Base-by-base conservation (phyloP, 2,113 vertebrate species). In the Pygoscelis antarcticus region DNA sequence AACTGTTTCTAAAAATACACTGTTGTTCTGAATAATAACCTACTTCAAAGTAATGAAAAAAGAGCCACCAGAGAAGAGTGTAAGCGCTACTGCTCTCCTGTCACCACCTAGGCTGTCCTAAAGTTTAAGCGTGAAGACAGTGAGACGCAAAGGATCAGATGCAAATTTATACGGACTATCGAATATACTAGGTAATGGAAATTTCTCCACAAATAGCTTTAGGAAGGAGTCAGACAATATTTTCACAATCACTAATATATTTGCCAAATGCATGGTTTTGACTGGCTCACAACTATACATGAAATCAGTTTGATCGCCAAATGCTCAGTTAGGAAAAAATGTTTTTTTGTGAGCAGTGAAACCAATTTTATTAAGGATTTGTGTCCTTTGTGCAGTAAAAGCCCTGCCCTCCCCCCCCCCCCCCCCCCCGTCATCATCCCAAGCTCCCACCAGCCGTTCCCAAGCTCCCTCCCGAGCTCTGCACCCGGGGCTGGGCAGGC, bases 1-100 rank as follows among this genome's bases (percentile, higher is more conserved):
- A 89, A 36, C 20, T 30, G 40, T 25, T 91, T 87, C 96, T 79
- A 95, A 96, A 94, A 94, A 85, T 79, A 96, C 32, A 32, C 49
- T 18, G 34, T 23, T 81, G 34, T 54, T 85, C 61, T 85, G 57
- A 95, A 46, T 55, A 84, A 71, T 11, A 78, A 85, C 38, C 81
- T 58, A 54, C 77, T 85, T 80, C 49, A 76, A 95, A 93, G 74
- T 29, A 65, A 54, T n/a, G 34, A 87, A 82, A 71, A 92, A 82
- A 76, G 22, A n/a, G 29, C 27, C 52, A 69, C 44, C 40, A 18
- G 58, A 62, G 55, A 76, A 80, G 70, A 89, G 15, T 2, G 4
- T 25, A 71, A 55, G 22, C 0, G 2, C 30, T 79, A 42, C 54
- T 60, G 36, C 40, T 79, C 74, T 60, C 74, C 38, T 78, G 64